Conservation (phyloP, 2,888 invertebrate species). For the Leptopterna dolabrata region DNA sequence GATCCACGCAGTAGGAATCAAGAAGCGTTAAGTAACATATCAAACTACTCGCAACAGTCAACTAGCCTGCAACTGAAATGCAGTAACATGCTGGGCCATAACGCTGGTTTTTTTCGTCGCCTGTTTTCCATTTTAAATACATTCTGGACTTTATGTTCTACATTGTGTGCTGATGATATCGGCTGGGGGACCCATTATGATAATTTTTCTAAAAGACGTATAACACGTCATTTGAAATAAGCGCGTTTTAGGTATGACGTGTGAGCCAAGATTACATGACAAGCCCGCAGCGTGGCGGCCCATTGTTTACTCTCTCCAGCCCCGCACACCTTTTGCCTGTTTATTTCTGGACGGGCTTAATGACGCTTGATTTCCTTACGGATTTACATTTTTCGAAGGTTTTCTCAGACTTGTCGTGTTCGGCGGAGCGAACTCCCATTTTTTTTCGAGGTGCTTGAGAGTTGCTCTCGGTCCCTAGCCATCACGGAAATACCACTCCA, state of each 20-base stretch:
- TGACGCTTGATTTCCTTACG: constrained; percentile 23
- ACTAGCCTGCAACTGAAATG: background rate
- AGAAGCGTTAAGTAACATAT: constrained; percentile 35
- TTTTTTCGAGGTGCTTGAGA: background rate
- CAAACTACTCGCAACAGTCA: background rate
- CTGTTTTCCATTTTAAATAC: constrained; percentile 20
- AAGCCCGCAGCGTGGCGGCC: background rate
- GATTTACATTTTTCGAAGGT: constrained; percentile 14
- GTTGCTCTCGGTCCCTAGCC: background rate
- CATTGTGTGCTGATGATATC: constrained; percentile 38
- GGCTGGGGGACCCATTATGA: constrained; percentile 2
- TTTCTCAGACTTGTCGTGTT: background rate
- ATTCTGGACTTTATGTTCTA: constrained; percentile 27
- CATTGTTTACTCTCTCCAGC: constrained; percentile 12
- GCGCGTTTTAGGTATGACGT: constrained; percentile 30
- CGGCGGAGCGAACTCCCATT: background rate
- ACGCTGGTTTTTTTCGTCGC: background rate
- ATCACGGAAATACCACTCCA: too few relatives aligned
- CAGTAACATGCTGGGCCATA: background rate
- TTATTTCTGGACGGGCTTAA: constrained; percentile 23
- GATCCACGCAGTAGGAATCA: background rate
- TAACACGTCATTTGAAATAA: constrained; percentile 23
- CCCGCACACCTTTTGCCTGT: background rate
- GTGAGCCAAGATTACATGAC: constrained; percentile 11
- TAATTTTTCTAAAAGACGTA: constrained; percentile 25